Conservation (phyloP, 2,113 vertebrate genomes). For the Equus przewalskii region DNA sequence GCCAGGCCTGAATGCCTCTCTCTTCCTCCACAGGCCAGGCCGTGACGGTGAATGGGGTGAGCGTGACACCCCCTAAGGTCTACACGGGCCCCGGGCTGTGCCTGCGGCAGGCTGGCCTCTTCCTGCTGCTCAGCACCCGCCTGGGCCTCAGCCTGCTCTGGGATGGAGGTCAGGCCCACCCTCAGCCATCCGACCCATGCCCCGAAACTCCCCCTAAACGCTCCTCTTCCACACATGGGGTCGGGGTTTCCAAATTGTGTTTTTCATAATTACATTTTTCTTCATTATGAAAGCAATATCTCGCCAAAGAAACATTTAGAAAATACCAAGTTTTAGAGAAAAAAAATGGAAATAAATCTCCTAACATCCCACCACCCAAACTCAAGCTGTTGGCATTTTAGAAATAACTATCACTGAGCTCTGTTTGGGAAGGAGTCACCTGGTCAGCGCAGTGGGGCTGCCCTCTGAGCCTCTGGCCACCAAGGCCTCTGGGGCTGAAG, state of each 20-base stretch:
- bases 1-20: neutral
- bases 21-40: slow-evolving; percentile 88
- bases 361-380: slow-evolving; percentile 9
- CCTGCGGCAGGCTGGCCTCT: slow-evolving; percentile 90
- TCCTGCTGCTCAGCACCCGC: slow-evolving; percentile 90
- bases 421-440: neutral
- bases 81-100: slow-evolving; percentile 92
- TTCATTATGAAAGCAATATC: neutral
- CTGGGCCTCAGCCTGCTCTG: slow-evolving; percentile 92
- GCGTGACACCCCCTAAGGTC: slow-evolving; percentile 89
- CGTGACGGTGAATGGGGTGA: slow-evolving; percentile 93
- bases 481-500: neutral
- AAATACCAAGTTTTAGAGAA: slow-evolving; percentile 39
- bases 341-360: slow-evolving; percentile 58
- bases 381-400: slow-evolving; percentile 24
- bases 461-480: neutral
- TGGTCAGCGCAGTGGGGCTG: rapidly evolving
- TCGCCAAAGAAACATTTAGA: neutral
- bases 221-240: rapidly evolving
- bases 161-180: slow-evolving; percentile 92
- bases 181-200: rapidly evolving
- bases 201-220: rapidly evolving
- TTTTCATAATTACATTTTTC: neutral
- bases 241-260: neutral
- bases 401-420: slow-evolving; percentile 18